Evolutionary conservation across 2,888 invertebrate species (phyloP), one percentile per base, ranked within the genome.

Genomic region (Clunio marinus): DNA sequence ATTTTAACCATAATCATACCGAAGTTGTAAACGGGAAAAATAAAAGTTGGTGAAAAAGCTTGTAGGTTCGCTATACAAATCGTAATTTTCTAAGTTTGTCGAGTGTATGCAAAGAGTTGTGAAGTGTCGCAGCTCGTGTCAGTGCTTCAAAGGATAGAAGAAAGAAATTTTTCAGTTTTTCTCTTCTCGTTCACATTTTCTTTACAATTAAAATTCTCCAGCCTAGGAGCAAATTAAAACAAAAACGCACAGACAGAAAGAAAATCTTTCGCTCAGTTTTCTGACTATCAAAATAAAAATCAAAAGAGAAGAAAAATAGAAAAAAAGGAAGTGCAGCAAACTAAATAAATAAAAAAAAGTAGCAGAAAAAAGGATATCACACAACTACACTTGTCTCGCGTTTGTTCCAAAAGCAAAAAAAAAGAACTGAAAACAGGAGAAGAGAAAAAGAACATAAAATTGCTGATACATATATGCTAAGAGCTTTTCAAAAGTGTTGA

Each of bases 401-500:
- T 5, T 45, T 5, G 25, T 25, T 51, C 24, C 24, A 8, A 62
- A 25, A 45, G 45, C 24, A 15, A 45, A 37, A 24, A 22, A 32
- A 17, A 35, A 15, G 35, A 24, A 63, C 13, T 22, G 22, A 63
- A 63, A 63, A 41, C 15, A 58, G 58, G 10, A 58, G 55, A 24
- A 59, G 28, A 17, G n/a, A 60, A 32, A 35, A 22, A 60, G 1
- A 60, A 35, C 17, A 60, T 24, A 37, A 60, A 60, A 60, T 63
- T 35, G 10, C 22, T 58, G 10, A 35, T 60, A 37, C 62, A 62
- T 62, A 66, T 66, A 66, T 66, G 66, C 55, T 10, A 66, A 66
- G 66, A 66, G 66, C 66, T 66, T 66, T 66, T 27, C 20, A 66
- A 66, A 55, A 66, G 66, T 66, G 66, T 66, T 66, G 66, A 66